A percentile compares a stretch with the other conserved stretches of the same genome.
phyloP scores from a whole-genome alignment of 2,797 vertebrate species.

The Peromyscus aztecus region DNA sequence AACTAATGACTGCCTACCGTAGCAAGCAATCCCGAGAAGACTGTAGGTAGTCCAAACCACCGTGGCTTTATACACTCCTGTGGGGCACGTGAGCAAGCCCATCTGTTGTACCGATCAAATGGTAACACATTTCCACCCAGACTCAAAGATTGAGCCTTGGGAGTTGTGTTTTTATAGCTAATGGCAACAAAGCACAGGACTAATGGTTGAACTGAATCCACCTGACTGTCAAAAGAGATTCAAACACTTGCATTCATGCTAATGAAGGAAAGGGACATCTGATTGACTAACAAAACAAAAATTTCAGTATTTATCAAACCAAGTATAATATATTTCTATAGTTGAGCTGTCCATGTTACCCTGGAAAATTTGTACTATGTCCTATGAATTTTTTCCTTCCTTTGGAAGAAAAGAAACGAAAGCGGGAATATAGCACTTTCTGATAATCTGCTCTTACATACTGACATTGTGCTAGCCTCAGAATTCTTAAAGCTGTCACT shows the following conservation, averaged over 20 bases:
- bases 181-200: slow-evolving; percentile 72
- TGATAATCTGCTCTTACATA: not conserved
- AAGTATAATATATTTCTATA: slow-evolving; percentile 20
- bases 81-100: not conserved
- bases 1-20: not conserved
- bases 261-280: slow-evolving; percentile 11
- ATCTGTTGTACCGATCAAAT: not conserved
- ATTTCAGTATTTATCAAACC: slow-evolving; percentile 38
- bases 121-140: slow-evolving; percentile 4
- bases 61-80: slow-evolving; percentile 44
- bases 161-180: slow-evolving; percentile 75
- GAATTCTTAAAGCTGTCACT: slow-evolving; percentile 23
- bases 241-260: slow-evolving; percentile 73
- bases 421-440: not conserved
- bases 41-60: not conserved
- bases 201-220: slow-evolving; percentile 78
- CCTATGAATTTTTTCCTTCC: not conserved
- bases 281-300: not conserved
- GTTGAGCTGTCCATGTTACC: not conserved
- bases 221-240: slow-evolving; percentile 73
- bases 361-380: not conserved
- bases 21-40: not conserved
- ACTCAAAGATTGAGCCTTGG: slow-evolving; percentile 58
- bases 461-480: not conserved
- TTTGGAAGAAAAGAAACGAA: not conserved